A percentile compares a stretch with the other conserved stretches of the same genome.
Evolutionary conservation across 2,888 invertebrate species (phyloP).

Genomic region (Dinocampus coccinellae): DNA sequence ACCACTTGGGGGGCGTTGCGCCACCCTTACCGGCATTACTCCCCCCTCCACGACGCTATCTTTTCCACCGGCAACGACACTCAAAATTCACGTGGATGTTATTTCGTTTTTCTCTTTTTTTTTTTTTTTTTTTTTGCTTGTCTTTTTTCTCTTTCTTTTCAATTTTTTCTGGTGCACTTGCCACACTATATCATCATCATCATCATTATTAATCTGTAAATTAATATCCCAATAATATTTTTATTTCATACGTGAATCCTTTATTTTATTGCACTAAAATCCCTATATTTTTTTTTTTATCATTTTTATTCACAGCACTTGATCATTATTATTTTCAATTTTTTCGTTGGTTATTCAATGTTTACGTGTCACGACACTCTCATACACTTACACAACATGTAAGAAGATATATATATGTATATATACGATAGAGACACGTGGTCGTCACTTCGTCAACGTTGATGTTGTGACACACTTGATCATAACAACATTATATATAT

Average conservation of each 20-base stretch:
- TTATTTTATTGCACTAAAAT: background rate
- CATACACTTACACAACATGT: too few species aligned
- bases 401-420: too few species aligned
- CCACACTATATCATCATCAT: background rate
- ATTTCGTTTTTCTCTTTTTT: constrained; percentile 21
- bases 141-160: background rate
- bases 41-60: constrained; percentile 68
- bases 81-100: constrained; percentile 1
- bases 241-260: background rate
- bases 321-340: background rate
- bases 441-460: constrained; percentile 48
- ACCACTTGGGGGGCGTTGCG: constrained; percentile 76
- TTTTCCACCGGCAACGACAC: constrained; percentile 50
- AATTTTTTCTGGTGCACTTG: background rate
- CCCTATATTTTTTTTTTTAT: background rate
- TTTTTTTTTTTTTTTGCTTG: background rate
- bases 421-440: background rate
- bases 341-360: background rate
- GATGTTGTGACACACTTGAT: constrained; percentile 46
- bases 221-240: background rate
- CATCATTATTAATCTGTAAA: background rate
- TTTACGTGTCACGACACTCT: background rate
- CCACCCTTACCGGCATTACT: constrained; percentile 72
- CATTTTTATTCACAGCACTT: background rate
- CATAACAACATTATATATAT: too few species aligned